Conservation (phyloP, 2,113 vertebrate genomes). For the Pandion haliaetus region DNA sequence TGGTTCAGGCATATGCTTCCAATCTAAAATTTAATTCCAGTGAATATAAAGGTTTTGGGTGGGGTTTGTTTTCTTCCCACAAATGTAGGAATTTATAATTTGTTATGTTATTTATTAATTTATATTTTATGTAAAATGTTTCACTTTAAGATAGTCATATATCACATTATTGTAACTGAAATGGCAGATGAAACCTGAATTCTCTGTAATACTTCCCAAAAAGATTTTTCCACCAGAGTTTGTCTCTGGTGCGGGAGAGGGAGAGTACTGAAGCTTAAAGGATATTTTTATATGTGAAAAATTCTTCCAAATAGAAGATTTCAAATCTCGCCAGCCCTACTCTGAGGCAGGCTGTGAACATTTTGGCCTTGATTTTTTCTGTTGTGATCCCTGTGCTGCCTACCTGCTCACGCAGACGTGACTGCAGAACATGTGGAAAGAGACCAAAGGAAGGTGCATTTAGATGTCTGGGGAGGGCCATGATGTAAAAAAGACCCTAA, state of each 20-base stretch:
- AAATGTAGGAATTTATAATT: background rate
- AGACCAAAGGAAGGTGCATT: background rate
- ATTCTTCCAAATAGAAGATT: background rate
- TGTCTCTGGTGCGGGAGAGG: background rate
- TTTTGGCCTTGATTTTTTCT: background rate
- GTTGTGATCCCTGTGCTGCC: background rate
- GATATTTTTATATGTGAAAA: background rate
- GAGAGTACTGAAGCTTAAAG: background rate
- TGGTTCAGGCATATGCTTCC: background rate
- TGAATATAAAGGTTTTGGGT: background rate
- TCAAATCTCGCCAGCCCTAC: background rate
- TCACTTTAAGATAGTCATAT: background rate
- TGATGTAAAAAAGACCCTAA: background rate
- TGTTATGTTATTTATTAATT: too few species aligned
- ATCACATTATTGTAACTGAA: background rate
- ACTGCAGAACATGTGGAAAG: background rate
- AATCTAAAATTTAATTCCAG: background rate
- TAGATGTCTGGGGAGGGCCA: background rate
- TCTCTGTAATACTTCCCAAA: background rate
- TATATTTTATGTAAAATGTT: background rate
- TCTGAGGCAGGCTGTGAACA: background rate
- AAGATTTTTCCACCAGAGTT: background rate
- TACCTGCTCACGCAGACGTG: rapidly evolving
- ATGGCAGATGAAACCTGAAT: background rate
- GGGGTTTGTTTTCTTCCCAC: background rate